A percentile compares a stretch with the other conserved stretches of the same genome.
phyloP scores from a whole-genome alignment of 30 jellyfish, hydroid and myxozoan genomes.

The Cassiopea xamachana region DNA sequence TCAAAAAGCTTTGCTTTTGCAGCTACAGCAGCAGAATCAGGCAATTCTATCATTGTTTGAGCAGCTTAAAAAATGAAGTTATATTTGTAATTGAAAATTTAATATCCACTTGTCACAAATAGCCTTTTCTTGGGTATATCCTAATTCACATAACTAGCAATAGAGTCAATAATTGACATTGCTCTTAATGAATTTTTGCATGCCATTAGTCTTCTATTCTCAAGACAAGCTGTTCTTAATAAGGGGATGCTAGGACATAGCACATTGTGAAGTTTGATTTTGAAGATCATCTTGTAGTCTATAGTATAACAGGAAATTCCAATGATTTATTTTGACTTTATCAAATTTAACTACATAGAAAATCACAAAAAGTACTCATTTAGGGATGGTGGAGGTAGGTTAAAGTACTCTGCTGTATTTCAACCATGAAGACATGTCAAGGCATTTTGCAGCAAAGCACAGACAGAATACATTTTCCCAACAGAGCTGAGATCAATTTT shows the following conservation, averaged over 20 bases:
- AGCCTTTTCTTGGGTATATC: background rate
- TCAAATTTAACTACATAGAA: background rate
- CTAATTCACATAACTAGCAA: background rate
- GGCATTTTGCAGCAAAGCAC: constrained; percentile 80
- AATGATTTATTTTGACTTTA: background rate
- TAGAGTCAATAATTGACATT: background rate
- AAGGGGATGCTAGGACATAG: background rate
- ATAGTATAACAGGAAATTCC: background rate
- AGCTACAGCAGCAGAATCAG: background rate
- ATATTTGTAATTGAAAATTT: background rate
- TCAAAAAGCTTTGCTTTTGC: background rate
- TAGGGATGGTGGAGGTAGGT: constrained; percentile 70
- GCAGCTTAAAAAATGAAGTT: background rate
- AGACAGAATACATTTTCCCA: constrained; percentile 61
- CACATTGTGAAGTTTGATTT: background rate
- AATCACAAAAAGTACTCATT: constrained; percentile 41
- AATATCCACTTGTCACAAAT: background rate
- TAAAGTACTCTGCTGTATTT: constrained; percentile 67
- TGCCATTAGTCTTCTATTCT: background rate
- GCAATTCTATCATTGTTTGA: background rate
- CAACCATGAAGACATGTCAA: constrained; percentile 74
- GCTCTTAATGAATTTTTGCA: background rate
- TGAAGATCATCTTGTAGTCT: background rate
- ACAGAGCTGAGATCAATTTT: constrained; percentile 71
- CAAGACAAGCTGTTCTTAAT: background rate